These are phyloP conservation scores for Psammodynastes pulverulentus DNA, from an alignment of 2,113 vertebrate species.

Conservation along the genomic window DNA sequence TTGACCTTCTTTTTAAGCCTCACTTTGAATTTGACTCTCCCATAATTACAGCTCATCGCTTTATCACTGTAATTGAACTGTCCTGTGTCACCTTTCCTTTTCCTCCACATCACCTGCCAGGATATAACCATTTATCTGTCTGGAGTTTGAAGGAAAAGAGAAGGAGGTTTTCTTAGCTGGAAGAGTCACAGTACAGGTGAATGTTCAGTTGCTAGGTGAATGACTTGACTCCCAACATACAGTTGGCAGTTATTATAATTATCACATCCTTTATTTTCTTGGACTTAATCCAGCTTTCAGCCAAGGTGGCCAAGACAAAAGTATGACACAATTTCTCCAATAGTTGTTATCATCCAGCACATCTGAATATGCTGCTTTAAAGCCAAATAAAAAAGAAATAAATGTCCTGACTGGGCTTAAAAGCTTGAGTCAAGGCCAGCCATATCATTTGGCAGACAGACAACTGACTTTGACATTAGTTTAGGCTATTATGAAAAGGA, in stretches of 20 bases:
- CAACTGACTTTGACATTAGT: background rate
- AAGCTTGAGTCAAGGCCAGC: background rate
- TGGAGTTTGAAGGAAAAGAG: constrained; percentile 19
- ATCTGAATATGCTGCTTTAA: background rate
- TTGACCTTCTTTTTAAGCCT: constrained; percentile 27
- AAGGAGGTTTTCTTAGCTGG: constrained; percentile 29
- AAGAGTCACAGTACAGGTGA: constrained; percentile 16
- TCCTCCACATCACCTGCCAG: constrained; percentile 1
- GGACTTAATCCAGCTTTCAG: constrained; percentile 7
- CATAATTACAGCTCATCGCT: constrained; percentile 28
- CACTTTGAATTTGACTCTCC: constrained; percentile 23
- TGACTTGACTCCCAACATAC: constrained; percentile 9
- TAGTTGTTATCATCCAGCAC: background rate
- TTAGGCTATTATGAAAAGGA: background rate
- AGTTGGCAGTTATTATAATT: constrained; percentile 21
- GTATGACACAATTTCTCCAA: background rate
- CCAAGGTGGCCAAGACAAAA: background rate
- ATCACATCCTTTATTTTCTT: constrained; percentile 24
- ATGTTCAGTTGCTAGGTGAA: constrained; percentile 29
- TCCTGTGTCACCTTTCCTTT: constrained; percentile 23
- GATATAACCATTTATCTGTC: constrained; percentile 15
- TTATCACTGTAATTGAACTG: constrained; percentile 32
- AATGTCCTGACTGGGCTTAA: background rate
- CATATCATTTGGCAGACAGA: background rate
- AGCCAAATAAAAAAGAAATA: background rate